These are phyloP conservation scores for Adineta ricciae DNA, from an alignment of 2,888 invertebrate species.

Conservation along the genomic window DNA sequence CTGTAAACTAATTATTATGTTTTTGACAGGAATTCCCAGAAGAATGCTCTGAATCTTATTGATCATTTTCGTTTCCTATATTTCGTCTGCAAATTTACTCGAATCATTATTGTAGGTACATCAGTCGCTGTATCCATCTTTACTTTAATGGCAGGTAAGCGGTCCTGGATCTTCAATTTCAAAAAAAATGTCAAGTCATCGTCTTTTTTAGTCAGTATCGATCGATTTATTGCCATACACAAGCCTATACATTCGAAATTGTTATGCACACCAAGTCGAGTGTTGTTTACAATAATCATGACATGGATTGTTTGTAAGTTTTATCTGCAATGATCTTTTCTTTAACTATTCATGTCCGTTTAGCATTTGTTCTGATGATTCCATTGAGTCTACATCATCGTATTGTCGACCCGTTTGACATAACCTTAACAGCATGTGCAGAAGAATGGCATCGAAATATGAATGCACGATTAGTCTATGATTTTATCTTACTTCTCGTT, in stretches of 20 bases:
- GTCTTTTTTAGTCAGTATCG: slow-evolving; percentile 22
- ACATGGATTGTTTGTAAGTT: slow-evolving; percentile 24
- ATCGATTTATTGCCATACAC: slow-evolving; percentile 28
- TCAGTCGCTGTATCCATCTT: not conserved
- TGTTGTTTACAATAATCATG: not conserved
- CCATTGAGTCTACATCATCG: slow-evolving; percentile 4
- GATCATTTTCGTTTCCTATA: not conserved
- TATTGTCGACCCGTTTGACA: slow-evolving; percentile 6
- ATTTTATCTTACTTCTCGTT: slow-evolving; percentile 16
- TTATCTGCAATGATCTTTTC: not conserved
- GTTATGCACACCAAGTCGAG: slow-evolving; percentile 21
- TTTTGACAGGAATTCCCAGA: not conserved
- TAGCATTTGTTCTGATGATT: not conserved
- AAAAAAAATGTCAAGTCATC: too few relatives aligned
- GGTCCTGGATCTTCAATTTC: too few relatives aligned
- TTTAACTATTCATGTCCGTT: too few relatives aligned
- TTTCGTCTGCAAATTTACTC: too few relatives aligned
- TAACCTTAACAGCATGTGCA: not conserved
- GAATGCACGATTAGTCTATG: slow-evolving; percentile 28
- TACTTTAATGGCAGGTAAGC: not conserved
- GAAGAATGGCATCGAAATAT: slow-evolving; percentile 10
- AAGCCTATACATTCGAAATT: slow-evolving; percentile 31
- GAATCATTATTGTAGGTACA: not conserved
- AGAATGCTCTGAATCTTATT: not conserved
- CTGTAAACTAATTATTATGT: not conserved